Conservation (phyloP, 2,797 vertebrate genomes). For the Pygocentrus nattereri region DNA sequence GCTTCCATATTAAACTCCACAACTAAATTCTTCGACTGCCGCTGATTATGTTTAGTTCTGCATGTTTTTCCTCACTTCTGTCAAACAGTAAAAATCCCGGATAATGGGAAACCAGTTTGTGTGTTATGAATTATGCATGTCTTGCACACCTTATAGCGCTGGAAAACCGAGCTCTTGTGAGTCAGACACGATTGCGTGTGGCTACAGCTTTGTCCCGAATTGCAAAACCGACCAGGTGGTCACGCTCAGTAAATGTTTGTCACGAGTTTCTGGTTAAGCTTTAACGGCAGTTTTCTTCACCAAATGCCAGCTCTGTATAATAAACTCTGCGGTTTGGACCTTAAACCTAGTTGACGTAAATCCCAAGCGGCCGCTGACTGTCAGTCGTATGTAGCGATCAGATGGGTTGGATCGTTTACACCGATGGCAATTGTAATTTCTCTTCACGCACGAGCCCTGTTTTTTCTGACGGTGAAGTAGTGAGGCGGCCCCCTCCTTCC, state of each 20-base stretch:
- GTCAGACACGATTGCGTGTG: background rate
- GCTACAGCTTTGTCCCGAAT: background rate
- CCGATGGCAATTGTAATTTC: background rate
- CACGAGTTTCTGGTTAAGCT: conserved; percentile 32
- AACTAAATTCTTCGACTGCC: background rate
- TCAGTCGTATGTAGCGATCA: background rate
- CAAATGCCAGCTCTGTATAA: background rate
- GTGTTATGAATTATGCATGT: conserved; percentile 67
- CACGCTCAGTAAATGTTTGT: background rate
- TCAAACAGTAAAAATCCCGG: conserved; percentile 43
- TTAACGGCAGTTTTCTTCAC: background rate
- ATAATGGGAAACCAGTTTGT: conserved; percentile 59
- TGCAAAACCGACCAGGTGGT: background rate
- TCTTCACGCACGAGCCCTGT: background rate
- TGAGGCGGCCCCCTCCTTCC: conserved; percentile 14
- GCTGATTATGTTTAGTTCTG: background rate
- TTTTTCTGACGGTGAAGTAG: background rate
- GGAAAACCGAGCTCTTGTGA: conserved; percentile 15
- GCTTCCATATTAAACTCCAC: background rate
- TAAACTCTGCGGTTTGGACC: background rate
- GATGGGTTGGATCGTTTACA: conserved; percentile 7
- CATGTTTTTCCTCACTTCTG: conserved; percentile 32
- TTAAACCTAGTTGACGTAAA: background rate
- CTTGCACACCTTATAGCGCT: conserved; percentile 50
- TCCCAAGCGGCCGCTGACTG: background rate